Base-by-base conservation (phyloP, 2,888 invertebrate genomes). In the Aleiodes testaceus region DNA sequence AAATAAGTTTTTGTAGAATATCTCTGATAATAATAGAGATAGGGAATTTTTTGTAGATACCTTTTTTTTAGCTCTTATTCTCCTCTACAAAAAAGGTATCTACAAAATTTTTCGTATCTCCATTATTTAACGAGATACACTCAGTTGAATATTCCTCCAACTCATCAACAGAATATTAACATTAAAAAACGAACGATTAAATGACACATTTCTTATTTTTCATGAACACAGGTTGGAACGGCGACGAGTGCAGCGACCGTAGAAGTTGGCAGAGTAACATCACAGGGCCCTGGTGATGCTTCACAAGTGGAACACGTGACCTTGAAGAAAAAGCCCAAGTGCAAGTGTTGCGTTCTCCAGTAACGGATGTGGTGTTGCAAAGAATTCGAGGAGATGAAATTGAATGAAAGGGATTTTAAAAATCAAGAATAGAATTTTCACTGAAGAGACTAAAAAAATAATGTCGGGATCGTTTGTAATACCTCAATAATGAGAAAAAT, bases 321-420 rank as follows among this genome's bases (percentile, higher is more conserved):
- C 87, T 92, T 97, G 87, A 96, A 97, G 91, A 97, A 97, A 91
- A 97, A 96, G 90, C 95, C 95, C 89, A 96, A 96, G 90, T 96
- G 96, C 92, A 94, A 95, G 88, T 97, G 97, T 91, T 97, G 97
- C 91, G 95, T 95, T 87, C 91, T 96, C 88, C 96, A 96, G 92
- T 96, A 95, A 92, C 79, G 22, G 77, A 72, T 76, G 61, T 71
- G 16, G 30, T 63, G 22, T 26, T 44, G 45, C 52, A 44, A 14
- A 18, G 3, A 47, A 14, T 42, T 55, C 36, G 36, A 36, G 7
- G 36, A 36, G 9, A 36, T 9, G 7, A 36, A 36, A 6, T 36
- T 9, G 9, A 36, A 9, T 7, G 7, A 36, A 36, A 7, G 36
- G 11, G 36, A 7, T 55, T 55, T 52, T 61, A 14, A 52, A 72